Evolutionary conservation across 2,888 invertebrate genomes (phyloP), one percentile per base, ranked within the genome.

Genomic region (Apeira syringaria): DNA sequence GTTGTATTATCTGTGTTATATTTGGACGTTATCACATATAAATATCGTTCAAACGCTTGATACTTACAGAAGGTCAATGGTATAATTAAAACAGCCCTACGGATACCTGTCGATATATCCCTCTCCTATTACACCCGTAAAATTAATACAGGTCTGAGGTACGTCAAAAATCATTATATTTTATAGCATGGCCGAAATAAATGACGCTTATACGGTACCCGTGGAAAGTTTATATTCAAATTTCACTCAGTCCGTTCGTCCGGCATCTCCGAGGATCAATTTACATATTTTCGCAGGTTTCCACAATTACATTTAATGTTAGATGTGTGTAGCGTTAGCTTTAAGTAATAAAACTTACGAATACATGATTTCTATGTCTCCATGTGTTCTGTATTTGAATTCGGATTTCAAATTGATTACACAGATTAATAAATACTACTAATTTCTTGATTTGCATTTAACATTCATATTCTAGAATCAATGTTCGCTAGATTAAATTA

Each of bases 251-350:
- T 77, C 82, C 75, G 80, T 68, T 78, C 74, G 84, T 81, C 86
- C 85, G 79, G 70, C 83, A 84, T 86, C 88, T 89, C 88, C 68
- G 73, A 86, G 88, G 87, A 85, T 85, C 88, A 84, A 89, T 89
- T 88, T 89, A 83, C 88, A 89, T 89, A 88, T 87, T 84, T 86
- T 86, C 84, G 80, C 85, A 85, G 86, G 87, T 86, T 85, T 81
- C 81, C 73, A 66, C 77, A 76, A 76, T 80, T 77, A 80, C 76
- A 71, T 76, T 80, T 77, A 74, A 77, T 73, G 73, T 75, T 73
- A 66, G 64, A 74, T 74, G 60, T 65, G 65, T 71, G 68, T 61
- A 59, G 55, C 49, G 59, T 61, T 50, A 52, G 44, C 58, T 44
- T 38, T 34, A 35, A 20, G 35, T 39, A 31, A 35, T 31, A 17